Percentiles rank a stretch among this genome's conserved stretches.
Conservation (phyloP, 2,113 vertebrate genomes). For the Piaya cayana region DNA sequence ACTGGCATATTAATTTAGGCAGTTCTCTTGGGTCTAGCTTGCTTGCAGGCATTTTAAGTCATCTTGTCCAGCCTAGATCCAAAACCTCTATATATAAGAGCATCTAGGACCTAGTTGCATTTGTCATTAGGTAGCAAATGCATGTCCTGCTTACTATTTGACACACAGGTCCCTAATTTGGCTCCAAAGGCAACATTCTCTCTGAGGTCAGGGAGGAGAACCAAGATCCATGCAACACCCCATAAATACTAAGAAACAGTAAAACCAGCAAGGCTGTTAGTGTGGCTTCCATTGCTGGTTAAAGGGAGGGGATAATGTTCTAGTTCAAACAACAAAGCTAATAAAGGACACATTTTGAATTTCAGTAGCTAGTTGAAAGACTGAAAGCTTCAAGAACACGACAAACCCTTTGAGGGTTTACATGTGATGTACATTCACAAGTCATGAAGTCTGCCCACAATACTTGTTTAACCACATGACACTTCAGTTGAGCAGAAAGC, state of each 20-base stretch:
- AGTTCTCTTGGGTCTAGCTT: neutral
- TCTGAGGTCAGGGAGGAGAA: neutral
- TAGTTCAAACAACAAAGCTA: constrained; percentile 18
- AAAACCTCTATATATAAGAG: neutral
- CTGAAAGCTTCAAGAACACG: neutral
- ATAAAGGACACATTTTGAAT: constrained; percentile 24
- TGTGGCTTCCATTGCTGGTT: neutral
- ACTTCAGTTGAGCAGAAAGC: neutral
- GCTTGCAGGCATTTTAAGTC: neutral
- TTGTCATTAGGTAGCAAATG: neutral
- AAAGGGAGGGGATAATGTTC: neutral
- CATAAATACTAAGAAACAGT: neutral
- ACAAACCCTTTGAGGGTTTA: neutral
- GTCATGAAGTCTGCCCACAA: constrained; percentile 29
- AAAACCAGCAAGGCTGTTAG: neutral
- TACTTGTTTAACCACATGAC: neutral
- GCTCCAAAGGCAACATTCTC: neutral
- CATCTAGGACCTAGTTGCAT: neutral
- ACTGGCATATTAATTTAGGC: neutral
- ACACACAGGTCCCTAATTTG: neutral
- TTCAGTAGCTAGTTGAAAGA: neutral
- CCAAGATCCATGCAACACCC: rapidly evolving
- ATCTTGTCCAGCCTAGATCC: neutral
- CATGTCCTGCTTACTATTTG: neutral
- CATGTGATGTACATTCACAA: constrained; percentile 3